Base-by-base conservation (phyloP, 2,888 invertebrate species). In the Tolmerus cingulatus region DNA sequence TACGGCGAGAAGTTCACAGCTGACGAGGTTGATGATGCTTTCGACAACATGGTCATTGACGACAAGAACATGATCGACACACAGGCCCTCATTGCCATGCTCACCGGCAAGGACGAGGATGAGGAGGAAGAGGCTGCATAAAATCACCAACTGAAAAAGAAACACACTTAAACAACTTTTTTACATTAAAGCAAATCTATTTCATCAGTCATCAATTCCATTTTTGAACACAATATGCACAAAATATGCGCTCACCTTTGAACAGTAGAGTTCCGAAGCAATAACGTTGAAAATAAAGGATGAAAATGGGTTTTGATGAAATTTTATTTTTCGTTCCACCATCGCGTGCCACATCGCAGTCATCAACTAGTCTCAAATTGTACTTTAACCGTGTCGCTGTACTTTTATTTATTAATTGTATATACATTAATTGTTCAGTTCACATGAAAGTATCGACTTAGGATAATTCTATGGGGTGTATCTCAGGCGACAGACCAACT, bases 1-100 rank as follows among this genome's bases (percentile, higher is more conserved):
- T 98, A 96, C 95, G 98, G 98, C 90, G 98, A 98, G 92, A 98
- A 97, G 94, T 98, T 98, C 95, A 94, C 95, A 93, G 94, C 95
- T 91, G 96, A 96, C 92, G 97, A 98, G 93, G 96, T 97, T 91
- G 97, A 97, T 93, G 97, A 98, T 92, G 97, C 97, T 89, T 97
- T 96, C 94, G 97, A 97, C 93, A 96, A 97, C 93, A 97, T 98
- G 96, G 96, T 96, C 88, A 97, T 98, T 92, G 98, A 98, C 93
- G 97, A 97, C 93, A 96, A 96, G 92, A 97, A 97, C 92, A 95
- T 95, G 94, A 97, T 98, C 93, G 97, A 98, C 94, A 97, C 97
- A 93, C 94, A 93, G 91, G 96, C 96, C 93, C 95, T 97, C 90
- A 97, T 97, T 94, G 94, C 96, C 93, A 96, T 97, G 95, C 95